Conservation (phyloP, 2,797 vertebrate genomes). For the Gastrophryne carolinensis region DNA sequence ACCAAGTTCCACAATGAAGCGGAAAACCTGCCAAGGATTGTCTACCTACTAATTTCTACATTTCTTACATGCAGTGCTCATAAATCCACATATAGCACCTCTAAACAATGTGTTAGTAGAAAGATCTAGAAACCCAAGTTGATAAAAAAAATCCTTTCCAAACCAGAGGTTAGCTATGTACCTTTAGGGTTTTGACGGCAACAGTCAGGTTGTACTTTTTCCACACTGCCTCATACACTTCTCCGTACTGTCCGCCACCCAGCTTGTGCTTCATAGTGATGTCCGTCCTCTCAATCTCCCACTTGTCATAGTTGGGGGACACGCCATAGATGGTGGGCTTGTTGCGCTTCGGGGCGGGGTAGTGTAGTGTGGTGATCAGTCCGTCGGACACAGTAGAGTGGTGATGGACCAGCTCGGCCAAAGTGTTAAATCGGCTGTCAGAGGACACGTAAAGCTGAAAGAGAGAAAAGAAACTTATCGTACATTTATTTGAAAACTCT, state of each 20-base stretch:
- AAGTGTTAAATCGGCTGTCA: constrained; percentile 93
- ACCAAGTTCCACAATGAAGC: too few species aligned
- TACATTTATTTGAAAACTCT: too few species aligned
- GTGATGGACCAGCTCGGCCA: constrained; percentile 95
- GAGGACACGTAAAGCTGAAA: constrained; percentile 93
- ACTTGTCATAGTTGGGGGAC: constrained; percentile 96
- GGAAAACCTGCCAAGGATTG: too few species aligned
- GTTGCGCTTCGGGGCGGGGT: constrained; percentile 96
- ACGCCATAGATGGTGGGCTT: constrained; percentile 97
- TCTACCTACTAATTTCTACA: too few species aligned
- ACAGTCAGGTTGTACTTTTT: constrained; percentile 97
- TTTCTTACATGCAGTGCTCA: too few species aligned
- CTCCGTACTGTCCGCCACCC: constrained; percentile 96
- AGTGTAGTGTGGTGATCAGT: constrained; percentile 95
- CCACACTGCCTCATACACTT: constrained; percentile 97
- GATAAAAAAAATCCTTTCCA: too few species aligned
- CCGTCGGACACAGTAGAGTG: constrained; percentile 94
- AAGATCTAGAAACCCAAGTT: too few species aligned
- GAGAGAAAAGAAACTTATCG: constrained; percentile 11
- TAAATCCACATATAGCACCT: too few species aligned
- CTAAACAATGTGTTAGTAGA: too few species aligned
- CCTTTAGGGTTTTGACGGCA: constrained; percentile 96
- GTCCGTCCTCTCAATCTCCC: constrained; percentile 98
- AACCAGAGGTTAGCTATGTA: constrained; percentile 51
- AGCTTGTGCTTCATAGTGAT: constrained; percentile 99